A percentile compares a stretch with the other conserved stretches of the same genome.
Evolutionary conservation across 2,888 invertebrate species (phyloP).

Genomic region (Drosophila putrida): DNA sequence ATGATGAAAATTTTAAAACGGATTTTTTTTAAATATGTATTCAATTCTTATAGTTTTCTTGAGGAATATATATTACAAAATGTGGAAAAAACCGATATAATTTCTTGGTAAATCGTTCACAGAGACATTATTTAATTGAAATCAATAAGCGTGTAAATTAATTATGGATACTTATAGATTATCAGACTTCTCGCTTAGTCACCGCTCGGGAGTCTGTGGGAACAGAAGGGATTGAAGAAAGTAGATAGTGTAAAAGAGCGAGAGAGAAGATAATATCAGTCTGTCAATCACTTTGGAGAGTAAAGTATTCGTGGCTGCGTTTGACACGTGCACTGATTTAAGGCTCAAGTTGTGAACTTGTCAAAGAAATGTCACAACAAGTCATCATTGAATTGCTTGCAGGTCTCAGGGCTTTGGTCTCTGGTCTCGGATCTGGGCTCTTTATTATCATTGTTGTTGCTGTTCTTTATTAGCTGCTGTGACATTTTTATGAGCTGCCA

Average conservation of each 20-base stretch:
- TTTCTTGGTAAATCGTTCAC: no score
- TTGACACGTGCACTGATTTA: constrained; percentile 59
- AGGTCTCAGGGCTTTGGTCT: neutral
- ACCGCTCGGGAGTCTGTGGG: no score
- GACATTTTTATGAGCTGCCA: constrained; percentile 81
- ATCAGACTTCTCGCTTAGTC: neutral
- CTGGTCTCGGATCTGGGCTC: neutral
- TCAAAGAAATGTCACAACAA: constrained; percentile 72
- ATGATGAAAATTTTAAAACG: no score
- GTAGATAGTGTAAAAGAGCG: neutral
- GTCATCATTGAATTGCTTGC: constrained; percentile 37
- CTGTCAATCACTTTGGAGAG: neutral
- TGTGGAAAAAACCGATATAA: no score
- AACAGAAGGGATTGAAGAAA: neutral
- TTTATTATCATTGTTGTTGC: constrained; percentile 16
- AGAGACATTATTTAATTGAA: neutral
- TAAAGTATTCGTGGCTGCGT: constrained; percentile 11
- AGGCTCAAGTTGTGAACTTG: constrained; percentile 44
- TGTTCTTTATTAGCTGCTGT: constrained; percentile 68
- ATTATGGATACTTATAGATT: neutral
- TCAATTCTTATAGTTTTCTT: no score
- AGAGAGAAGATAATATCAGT: neutral
- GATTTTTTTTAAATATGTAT: no score
- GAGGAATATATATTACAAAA: no score
- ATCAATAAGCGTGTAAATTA: neutral